Evolutionary conservation across 2,888 invertebrate genomes (phyloP).

Genomic region (Pantelozetes paolii): DNA sequence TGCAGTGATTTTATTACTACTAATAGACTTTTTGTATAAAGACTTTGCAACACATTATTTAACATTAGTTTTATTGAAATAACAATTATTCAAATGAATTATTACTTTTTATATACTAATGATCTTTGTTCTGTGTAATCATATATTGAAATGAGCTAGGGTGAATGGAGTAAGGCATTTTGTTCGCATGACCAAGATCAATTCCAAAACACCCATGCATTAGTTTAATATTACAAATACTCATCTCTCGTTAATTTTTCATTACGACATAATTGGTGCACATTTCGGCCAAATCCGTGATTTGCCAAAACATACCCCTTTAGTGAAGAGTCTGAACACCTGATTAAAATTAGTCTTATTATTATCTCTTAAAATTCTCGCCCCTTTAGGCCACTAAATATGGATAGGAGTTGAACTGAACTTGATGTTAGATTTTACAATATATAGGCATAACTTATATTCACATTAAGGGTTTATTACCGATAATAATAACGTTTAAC

Average conservation of each 20-base stretch:
- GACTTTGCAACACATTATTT: too few relatives aligned
- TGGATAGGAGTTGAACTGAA: background rate
- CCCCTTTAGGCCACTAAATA: background rate
- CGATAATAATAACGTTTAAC: background rate
- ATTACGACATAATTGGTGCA: too few relatives aligned
- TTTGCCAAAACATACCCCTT: too few relatives aligned
- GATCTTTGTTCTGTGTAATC: constrained; percentile 3
- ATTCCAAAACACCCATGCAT: too few relatives aligned
- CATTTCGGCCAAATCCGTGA: too few relatives aligned
- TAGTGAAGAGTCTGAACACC: too few relatives aligned
- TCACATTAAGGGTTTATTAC: constrained; percentile 12
- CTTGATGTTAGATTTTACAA: background rate
- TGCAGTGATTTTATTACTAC: constrained; percentile 9
- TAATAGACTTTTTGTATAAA: constrained; percentile 20
- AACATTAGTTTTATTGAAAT: constrained; percentile 28
- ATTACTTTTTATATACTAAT: background rate
- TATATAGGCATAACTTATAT: too few relatives aligned
- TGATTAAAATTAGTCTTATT: background rate
- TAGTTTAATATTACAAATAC: too few relatives aligned
- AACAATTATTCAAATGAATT: constrained; percentile 23
- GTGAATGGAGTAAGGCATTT: too few relatives aligned
- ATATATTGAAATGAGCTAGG: constrained; percentile 14
- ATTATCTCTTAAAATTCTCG: background rate
- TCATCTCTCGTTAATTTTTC: too few relatives aligned
- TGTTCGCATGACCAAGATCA: too few relatives aligned